These are phyloP conservation scores for Climacteris rufus DNA, from an alignment of 2,113 vertebrate genomes.

Conservation along the genomic window DNA sequence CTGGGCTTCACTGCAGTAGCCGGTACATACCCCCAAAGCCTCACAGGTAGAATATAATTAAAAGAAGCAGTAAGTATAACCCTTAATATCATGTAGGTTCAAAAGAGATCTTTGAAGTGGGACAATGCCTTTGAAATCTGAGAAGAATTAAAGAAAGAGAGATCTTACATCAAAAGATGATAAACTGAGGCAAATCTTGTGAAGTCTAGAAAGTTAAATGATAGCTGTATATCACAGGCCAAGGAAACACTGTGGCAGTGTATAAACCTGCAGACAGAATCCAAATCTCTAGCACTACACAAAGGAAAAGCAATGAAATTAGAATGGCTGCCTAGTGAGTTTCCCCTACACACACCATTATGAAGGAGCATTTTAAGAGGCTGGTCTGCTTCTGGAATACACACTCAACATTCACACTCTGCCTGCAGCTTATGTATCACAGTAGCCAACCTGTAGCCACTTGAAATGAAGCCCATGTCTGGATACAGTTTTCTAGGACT, in stretches of 20 bases:
- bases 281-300: not conserved
- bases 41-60: not conserved
- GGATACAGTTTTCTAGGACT: not conserved
- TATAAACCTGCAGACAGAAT: not conserved
- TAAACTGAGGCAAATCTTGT: not conserved
- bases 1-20: not conserved
- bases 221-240: not conserved
- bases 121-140: not conserved
- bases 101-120: not conserved
- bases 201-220: not conserved
- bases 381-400: not conserved
- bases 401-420: not conserved
- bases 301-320: not conserved
- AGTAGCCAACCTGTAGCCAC: not conserved
- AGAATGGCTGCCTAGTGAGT: not conserved
- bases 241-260: not conserved
- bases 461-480: not conserved
- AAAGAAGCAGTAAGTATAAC: not conserved
- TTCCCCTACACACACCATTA: not conserved
- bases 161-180: not conserved
- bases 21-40: not conserved
- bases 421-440: not conserved
- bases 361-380: not conserved
- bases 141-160: not conserved
- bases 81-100: not conserved